Evolutionary conservation across 1,140 invertebrate genomes (phyloP), one percentile per base, ranked within the genome.

Genomic region (Magallana angulata): DNA sequence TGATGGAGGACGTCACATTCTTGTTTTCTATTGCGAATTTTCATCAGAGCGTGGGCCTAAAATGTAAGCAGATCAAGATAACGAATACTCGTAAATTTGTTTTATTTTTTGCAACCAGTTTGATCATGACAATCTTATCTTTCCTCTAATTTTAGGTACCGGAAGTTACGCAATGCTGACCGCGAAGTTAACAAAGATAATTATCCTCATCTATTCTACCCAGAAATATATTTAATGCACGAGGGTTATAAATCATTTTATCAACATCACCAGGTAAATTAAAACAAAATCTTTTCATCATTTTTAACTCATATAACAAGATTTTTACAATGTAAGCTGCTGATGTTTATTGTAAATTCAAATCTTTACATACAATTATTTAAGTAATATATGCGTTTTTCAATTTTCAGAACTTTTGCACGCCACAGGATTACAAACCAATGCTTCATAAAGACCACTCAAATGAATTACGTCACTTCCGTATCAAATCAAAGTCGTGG

Each of bases 21-120:
- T 99, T 24, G 97, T 99, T 36, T 99, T 99, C 93, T 99, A 99
- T 94, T 99, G 99, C 94, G 99, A 99, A 95, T 99, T 99, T 95
- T 99, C 98, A 0, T 97, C 98, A 82, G 97, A 99, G 94, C 96
- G 99, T 48, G 99, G 97, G 56, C 99, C 99, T 2, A 97, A 96
- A 91, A 95, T 99, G 96, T 98, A 96, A 93, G 95, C 92, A 96
- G 2, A 82, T 56, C 80, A 57, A 82, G 56, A 82, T 82, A 7
- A 82, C 3, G 11, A 14, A 81, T 1, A 57, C 9, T 82, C 30
- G 30, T 8, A 80, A 30, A 48, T 48, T 48, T 48, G 1, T 48
- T 36, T 56, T 80, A 24, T 80, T 7, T 76, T n/a, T 48, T 18
- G 11, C 24, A 80, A 14, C 12, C 5, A 80, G 4, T 18, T 18